phyloP scores from a whole-genome alignment of 2,888 invertebrate species.

The Agonopterix alstromeriana region DNA sequence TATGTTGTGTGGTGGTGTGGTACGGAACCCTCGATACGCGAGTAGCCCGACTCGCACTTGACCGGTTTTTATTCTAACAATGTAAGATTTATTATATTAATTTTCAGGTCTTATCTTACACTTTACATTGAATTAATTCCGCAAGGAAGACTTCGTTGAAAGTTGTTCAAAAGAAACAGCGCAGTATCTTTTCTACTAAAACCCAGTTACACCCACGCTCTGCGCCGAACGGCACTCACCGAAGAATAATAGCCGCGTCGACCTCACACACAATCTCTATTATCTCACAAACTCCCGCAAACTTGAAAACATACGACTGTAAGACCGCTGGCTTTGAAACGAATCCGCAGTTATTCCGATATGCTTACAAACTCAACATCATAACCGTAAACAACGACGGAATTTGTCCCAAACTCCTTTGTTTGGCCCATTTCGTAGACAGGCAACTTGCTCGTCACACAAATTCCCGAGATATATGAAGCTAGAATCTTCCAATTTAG shows the following conservation, averaged over 20 bases:
- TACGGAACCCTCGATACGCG: too few species aligned
- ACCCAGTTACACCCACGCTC: constrained; percentile 13
- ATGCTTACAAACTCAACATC: constrained; percentile 48
- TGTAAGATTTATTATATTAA: neutral
- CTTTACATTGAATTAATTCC: constrained; percentile 12
- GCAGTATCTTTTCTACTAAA: constrained; percentile 14
- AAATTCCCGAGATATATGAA: constrained; percentile 66
- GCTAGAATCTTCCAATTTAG: constrained; percentile 68
- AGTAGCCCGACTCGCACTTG: too few species aligned
- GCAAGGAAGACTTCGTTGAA: constrained; percentile 8
- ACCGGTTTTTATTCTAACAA: too few species aligned
- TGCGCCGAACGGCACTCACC: constrained; percentile 5
- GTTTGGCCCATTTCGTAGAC: constrained; percentile 41
- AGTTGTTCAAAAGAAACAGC: constrained; percentile 12
- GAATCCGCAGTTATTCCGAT: constrained; percentile 42
- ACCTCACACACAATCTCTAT: constrained; percentile 35
- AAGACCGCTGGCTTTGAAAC: constrained; percentile 24
- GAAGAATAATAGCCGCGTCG: constrained; percentile 18
- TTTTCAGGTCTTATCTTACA: constrained; percentile 5
- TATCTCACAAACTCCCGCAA: constrained; percentile 33
- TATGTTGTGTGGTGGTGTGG: too few species aligned
- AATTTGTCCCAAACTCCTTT: constrained; percentile 58
- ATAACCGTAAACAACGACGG: constrained; percentile 59
- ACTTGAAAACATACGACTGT: constrained; percentile 34
- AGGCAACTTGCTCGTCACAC: constrained; percentile 63